Evolutionary conservation across 37 sponge, comb jelly and placozoan genomes (phyloP), one percentile per base, ranked within the genome.

Genomic region (Diacarnus erythraeanus): DNA sequence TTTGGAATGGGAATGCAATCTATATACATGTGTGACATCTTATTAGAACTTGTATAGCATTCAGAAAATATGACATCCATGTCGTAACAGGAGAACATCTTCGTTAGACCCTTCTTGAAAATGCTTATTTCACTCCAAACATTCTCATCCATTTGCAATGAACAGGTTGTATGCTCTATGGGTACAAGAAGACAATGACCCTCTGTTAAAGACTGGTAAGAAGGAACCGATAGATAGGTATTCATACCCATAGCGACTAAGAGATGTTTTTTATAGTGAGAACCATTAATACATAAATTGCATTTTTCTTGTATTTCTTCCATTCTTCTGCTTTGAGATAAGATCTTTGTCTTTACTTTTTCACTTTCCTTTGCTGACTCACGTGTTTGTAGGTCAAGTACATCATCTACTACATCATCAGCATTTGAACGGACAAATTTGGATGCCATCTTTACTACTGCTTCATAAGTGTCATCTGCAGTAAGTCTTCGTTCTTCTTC

Each of bases 1-100:
- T 59, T 76, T 5, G 89, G 92, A 38, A 97, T 20, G 40, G 98
- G 98, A n/a, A 97, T 79, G 70, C 98, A 97, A 33, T 97, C 93
- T 18, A 94, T 84, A 39, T 69, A 81, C 86, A 92, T 92, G 85
- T 97, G 98, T 0, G 68, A n/a, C 29, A 57, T 85, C 27, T 74
- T 82, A 3, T 57, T 63, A 40, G 81, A 37, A 33, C 69, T 65
- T 3, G 43, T 47, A 40, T 73, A 87, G 10, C 70, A 84, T 75
- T 97, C 97, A 51, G 94, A 73, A 60, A 94, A 97, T 18, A 97
- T 79, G 1, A 87, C 80, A 64, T 94, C 95, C 57, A 71, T 57
- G 18, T 80, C 87, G 3, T 38, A 79, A 34, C 75, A 84, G 4
- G 85, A 58, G 80, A 97, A 97, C 92, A 92, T 94, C 20, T 73